phyloP scores from a whole-genome alignment of 2,888 invertebrate species.

The Notodromas monacha region DNA sequence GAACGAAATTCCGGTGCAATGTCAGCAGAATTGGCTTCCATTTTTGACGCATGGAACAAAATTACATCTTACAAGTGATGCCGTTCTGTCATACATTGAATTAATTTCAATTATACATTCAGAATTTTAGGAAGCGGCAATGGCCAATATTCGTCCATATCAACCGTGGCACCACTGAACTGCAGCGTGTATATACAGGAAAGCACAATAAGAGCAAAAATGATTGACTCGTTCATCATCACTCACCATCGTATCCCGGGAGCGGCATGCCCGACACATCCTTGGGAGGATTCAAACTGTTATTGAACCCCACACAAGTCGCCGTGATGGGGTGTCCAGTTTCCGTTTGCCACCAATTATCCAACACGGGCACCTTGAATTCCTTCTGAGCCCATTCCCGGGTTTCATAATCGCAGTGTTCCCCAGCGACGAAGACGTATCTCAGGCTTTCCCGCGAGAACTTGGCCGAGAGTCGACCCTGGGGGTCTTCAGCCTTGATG shows the following conservation, averaged over 20 bases:
- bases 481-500: slow-evolving; percentile 44
- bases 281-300: slow-evolving; percentile 29
- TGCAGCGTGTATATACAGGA: no score
- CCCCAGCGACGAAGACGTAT: slow-evolving; percentile 46
- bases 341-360: slow-evolving; percentile 96
- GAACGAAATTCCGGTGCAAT: no score
- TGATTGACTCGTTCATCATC: background rate
- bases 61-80: no score
- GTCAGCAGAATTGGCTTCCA: no score
- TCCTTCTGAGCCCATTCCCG: slow-evolving; percentile 36
- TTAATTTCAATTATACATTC: no score
- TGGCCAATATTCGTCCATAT: no score
- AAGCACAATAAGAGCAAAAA: slow-evolving; percentile 22
- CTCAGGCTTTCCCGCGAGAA: slow-evolving; percentile 11
- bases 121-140: no score
- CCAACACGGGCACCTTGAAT: slow-evolving; percentile 40
- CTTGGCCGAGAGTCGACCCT: slow-evolving; percentile 24
- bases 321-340: slow-evolving; percentile 66
- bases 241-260: slow-evolving; percentile 50
- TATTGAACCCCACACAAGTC: slow-evolving; percentile 39
- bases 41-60: no score
- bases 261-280: slow-evolving; percentile 53
- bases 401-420: slow-evolving; percentile 70
- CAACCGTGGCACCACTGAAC: no score
- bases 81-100: no score